These are phyloP conservation scores for Pimpla rufipes DNA, from an alignment of 2,888 invertebrate species.

Conservation along the genomic window DNA sequence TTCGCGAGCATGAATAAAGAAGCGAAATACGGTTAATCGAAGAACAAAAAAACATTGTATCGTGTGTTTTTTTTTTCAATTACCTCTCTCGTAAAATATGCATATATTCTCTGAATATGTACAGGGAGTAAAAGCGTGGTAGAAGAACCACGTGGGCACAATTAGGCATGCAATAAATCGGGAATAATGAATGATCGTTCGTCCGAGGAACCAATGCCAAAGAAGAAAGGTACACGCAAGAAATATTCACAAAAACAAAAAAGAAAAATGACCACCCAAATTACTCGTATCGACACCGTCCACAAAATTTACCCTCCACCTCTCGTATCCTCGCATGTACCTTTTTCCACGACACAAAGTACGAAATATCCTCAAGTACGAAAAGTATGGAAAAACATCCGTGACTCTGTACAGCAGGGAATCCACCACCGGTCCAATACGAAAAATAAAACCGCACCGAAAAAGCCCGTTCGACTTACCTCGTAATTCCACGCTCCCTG, in stretches of 20 bases:
- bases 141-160: not conserved
- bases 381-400: not conserved
- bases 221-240: not conserved
- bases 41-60: not conserved
- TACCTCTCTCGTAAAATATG: constrained; percentile 1
- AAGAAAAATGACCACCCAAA: not conserved
- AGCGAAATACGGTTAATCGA: constrained; percentile 72
- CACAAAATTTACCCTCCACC: too few species aligned
- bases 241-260: not conserved
- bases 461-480: constrained; percentile 77
- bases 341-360: not conserved
- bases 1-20: constrained; percentile 81
- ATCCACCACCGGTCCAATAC: not conserved
- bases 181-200: not conserved
- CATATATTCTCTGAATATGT: not conserved
- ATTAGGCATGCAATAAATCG: constrained; percentile 25
- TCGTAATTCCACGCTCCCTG: constrained; percentile 83
- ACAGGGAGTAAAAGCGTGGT: constrained; percentile 7
- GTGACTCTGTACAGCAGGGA: not conserved
- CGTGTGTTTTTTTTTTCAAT: not conserved
- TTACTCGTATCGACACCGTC: too few species aligned
- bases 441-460: not conserved
- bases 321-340: not conserved
- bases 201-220: not conserved
- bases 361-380: not conserved